These are phyloP conservation scores for Eutolmus rufibarbis DNA, from an alignment of 2,888 invertebrate genomes.

Conservation along the genomic window DNA sequence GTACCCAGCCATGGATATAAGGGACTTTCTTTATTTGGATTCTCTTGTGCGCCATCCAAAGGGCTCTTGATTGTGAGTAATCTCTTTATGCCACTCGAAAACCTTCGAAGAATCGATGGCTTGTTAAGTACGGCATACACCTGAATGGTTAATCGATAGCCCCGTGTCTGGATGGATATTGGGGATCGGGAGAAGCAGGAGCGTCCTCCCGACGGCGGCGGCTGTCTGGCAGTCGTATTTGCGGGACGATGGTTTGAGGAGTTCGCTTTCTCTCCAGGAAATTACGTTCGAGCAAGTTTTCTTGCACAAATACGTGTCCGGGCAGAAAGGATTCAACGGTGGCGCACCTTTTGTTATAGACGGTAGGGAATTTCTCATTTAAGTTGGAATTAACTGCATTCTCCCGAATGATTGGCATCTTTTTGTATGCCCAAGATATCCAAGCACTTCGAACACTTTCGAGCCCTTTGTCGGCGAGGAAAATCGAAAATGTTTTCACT, in stretches of 20 bases:
- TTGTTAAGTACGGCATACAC: conserved; percentile 12
- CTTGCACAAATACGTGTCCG: conserved; percentile 1
- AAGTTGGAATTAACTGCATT: conserved; percentile 21
- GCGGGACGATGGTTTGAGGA: not conserved
- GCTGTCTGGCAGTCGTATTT: not conserved
- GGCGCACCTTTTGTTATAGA: not conserved
- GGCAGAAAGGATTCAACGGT: not conserved
- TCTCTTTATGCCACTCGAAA: conserved; percentile 21
- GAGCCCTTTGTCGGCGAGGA: not conserved
- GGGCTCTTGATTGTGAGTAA: conserved; percentile 19
- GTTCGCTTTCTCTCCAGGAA: conserved; percentile 5
- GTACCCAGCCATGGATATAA: not conserved
- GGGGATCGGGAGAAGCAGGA: not conserved
- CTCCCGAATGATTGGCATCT: not conserved
- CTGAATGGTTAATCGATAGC: conserved; percentile 34
- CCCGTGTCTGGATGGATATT: conserved; percentile 1
- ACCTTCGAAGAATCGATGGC: not conserved
- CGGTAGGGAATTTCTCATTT: not conserved
- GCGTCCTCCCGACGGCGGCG: not conserved
- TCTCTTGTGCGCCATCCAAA: not conserved
- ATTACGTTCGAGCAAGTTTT: conserved; percentile 2
- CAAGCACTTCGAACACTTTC: not conserved
- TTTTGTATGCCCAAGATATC: not conserved
- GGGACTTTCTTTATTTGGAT: conserved; percentile 4
- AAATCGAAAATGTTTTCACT: not conserved